Conservation (phyloP, 2,797 vertebrate genomes). For the Pseudochromis fuscus region DNA sequence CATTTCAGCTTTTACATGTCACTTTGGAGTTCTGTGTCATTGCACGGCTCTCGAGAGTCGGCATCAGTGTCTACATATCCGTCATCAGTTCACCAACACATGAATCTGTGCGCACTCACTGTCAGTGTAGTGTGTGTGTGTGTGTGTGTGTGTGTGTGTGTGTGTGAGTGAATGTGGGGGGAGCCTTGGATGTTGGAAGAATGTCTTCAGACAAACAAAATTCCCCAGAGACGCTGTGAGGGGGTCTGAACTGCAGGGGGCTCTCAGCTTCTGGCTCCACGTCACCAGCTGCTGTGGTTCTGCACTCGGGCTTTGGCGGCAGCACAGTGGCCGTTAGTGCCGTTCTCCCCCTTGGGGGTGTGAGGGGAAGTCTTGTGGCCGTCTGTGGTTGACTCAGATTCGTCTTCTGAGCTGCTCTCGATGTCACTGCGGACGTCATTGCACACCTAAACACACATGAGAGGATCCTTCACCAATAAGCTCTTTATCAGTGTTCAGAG, state of each 20-base stretch:
- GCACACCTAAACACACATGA: conserved; percentile 83
- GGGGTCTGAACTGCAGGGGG: conserved; percentile 44
- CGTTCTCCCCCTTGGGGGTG: conserved; percentile 87
- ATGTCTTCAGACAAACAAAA: conserved; percentile 30
- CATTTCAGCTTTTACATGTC: conserved; percentile 24
- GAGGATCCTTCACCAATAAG: background rate
- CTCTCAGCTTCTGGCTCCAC: background rate
- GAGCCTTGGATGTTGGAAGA: conserved; percentile 26
- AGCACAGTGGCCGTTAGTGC: conserved; percentile 88
- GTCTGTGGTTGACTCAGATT: conserved; percentile 71
- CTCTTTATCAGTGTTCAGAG: too few relatives aligned
- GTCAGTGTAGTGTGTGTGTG: conserved; percentile 19
- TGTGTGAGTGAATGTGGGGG: background rate
- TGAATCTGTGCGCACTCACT: conserved; percentile 10
- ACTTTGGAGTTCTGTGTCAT: background rate
- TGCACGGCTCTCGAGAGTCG: conserved; percentile 24
- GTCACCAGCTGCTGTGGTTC: conserved; percentile 80
- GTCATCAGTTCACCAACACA: conserved; percentile 17
- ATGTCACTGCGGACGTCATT: conserved; percentile 98
- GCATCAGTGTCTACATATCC: conserved; percentile 34
- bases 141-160: background rate
- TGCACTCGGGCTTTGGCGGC: conserved; percentile 80
- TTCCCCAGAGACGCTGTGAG: conserved; percentile 9
- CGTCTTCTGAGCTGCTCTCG: conserved; percentile 97
- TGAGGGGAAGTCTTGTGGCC: conserved; percentile 67